Evolutionary conservation across 2,797 vertebrate species (phyloP).

Genomic region (Rhabdomys pumilio): DNA sequence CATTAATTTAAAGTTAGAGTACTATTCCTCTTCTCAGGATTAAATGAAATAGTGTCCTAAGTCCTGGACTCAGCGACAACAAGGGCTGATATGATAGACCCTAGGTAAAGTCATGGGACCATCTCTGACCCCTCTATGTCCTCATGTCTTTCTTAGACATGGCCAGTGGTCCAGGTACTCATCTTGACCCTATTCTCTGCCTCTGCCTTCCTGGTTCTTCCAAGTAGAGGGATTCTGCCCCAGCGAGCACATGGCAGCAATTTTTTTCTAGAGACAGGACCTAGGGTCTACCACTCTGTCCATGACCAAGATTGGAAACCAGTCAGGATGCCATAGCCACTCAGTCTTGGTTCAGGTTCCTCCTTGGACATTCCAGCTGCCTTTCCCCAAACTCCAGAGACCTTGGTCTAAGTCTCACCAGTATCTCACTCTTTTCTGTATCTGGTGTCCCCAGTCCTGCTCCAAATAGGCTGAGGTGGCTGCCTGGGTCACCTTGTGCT

Average conservation of each 20-base stretch:
- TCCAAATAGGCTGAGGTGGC: not conserved
- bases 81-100: not conserved
- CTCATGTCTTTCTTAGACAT: not conserved
- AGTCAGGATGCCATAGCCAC: not conserved
- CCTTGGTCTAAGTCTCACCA: not conserved
- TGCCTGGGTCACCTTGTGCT: not conserved
- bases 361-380: not conserved
- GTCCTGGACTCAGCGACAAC: not conserved
- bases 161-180: not conserved
- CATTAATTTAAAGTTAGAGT: not conserved
- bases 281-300: not conserved
- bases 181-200: not conserved
- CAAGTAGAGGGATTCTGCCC: not conserved
- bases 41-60: not conserved
- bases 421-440: not conserved
- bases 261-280: not conserved
- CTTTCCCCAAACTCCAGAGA: not conserved
- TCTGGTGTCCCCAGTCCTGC: not conserved
- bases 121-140: not conserved
- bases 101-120: not conserved
- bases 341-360: not conserved
- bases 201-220: constrained; percentile 6
- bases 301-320: not conserved
- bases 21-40: not conserved
- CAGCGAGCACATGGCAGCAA: not conserved